Conservation (phyloP, 2,888 invertebrate genomes). For the Drosophila cracens region DNA sequence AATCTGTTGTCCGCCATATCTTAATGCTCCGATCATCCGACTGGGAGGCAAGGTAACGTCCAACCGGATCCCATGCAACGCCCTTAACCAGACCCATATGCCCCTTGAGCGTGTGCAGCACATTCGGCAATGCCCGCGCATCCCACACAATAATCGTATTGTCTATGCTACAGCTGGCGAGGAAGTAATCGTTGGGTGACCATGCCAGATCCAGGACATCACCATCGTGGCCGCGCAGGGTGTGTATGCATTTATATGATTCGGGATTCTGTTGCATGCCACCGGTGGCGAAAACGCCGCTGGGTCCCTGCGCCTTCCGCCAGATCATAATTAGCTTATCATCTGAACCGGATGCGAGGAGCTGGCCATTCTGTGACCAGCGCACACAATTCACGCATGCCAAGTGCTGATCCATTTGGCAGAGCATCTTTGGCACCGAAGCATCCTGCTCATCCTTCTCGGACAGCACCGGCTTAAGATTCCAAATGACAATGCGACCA, state of each 20-base stretch:
- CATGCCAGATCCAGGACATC: slow-evolving; percentile 98
- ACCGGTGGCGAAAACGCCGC: slow-evolving; percentile 87
- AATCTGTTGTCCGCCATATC: slow-evolving; percentile 98
- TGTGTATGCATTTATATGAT: slow-evolving; percentile 95
- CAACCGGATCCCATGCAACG: slow-evolving; percentile 98
- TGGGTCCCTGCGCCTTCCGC: slow-evolving; percentile 88
- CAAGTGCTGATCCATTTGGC: slow-evolving; percentile 98
- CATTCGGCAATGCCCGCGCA: slow-evolving; percentile 93
- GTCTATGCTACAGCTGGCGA: slow-evolving; percentile 98
- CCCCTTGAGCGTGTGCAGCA: slow-evolving; percentile 93
- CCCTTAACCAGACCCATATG: slow-evolving; percentile 98
- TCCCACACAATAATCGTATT: slow-evolving; percentile 99
- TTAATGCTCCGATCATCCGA: slow-evolving; percentile 97
- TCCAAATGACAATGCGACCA: slow-evolving; percentile 98
- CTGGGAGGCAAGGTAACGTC: slow-evolving; percentile 98
- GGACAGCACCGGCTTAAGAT: slow-evolving; percentile 93
- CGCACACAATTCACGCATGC: slow-evolving; percentile 98
- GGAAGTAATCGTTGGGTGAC: slow-evolving; percentile 96
- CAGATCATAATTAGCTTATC: slow-evolving; percentile 98
- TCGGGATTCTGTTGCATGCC: slow-evolving; percentile 93
- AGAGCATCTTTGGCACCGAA: slow-evolving; percentile 95
- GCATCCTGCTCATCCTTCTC: slow-evolving; percentile 92
- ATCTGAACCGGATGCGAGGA: slow-evolving; percentile 97
- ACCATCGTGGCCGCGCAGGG: slow-evolving; percentile 95
- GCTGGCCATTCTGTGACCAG: slow-evolving; percentile 95